Evolutionary conservation across 2,888 invertebrate genomes (phyloP).

Genomic region (Mechanitis messenoides): DNA sequence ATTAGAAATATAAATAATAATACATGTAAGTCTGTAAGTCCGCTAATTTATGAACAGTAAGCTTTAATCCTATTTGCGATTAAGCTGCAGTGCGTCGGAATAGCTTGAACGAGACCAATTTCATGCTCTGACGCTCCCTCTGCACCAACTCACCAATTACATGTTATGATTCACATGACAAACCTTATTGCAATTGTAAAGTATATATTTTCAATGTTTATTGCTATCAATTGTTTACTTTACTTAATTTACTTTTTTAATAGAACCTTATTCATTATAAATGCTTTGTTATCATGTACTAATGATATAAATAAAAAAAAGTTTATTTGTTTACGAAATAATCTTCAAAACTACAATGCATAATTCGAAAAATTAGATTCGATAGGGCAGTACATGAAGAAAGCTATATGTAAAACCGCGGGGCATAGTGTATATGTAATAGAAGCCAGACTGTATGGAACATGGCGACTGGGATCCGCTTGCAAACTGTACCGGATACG

Average conservation of each 20-base stretch:
- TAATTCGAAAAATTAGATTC: too few species aligned
- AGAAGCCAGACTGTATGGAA: conserved; percentile 47
- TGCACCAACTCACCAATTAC: conserved; percentile 52
- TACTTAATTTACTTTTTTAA: too few species aligned
- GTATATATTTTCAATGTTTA: neutral
- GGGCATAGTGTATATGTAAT: conserved; percentile 43
- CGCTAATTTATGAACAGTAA: conserved; percentile 48
- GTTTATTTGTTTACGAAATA: too few species aligned
- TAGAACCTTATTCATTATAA: too few species aligned
- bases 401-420: too few species aligned
- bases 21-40: conserved; percentile 19
- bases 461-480: conserved; percentile 68
- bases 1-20: neutral
- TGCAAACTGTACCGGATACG: conserved; percentile 67
- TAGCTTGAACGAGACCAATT: conserved; percentile 64
- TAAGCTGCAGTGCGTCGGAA: conserved; percentile 59
- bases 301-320: too few species aligned
- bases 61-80: conserved; percentile 52
- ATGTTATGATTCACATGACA: conserved; percentile 29
- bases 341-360: too few species aligned
- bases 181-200: conserved; percentile 35
- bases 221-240: too few species aligned
- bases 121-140: conserved; percentile 70
- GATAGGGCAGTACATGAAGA: too few species aligned
- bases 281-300: too few species aligned